Conservation (phyloP, 2,888 invertebrate species). For the Metalampra italica region DNA sequence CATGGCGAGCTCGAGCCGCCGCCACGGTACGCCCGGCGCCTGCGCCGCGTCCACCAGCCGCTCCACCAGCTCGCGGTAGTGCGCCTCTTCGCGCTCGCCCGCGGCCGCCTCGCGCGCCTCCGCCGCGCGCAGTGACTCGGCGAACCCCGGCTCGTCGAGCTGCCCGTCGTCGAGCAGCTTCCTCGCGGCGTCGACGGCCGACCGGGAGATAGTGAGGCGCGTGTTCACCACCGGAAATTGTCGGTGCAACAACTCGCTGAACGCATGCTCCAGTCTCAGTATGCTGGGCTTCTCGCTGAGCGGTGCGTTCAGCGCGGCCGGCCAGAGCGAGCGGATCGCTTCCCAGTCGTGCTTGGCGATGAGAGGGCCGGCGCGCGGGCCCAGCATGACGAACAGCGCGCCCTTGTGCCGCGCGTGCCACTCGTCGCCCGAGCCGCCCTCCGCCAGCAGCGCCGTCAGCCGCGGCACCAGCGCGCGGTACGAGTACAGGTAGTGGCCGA, state of each 20-base stretch:
- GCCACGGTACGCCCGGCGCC: slow-evolving; percentile 74
- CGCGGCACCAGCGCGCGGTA: slow-evolving; percentile 82
- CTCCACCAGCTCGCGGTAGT: slow-evolving; percentile 6
- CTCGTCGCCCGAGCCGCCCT: slow-evolving; percentile 66
- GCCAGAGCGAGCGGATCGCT: slow-evolving; percentile 85
- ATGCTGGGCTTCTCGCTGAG: slow-evolving; percentile 93
- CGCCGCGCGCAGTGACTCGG: background rate
- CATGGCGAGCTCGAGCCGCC: slow-evolving; percentile 86
- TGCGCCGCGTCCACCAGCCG: slow-evolving; percentile 4
- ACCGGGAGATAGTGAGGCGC: slow-evolving; percentile 72
- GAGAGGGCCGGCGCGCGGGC: slow-evolving; percentile 81
- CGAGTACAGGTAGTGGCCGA: slow-evolving; percentile 83
- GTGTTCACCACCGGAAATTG: slow-evolving; percentile 82
- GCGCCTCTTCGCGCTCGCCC: slow-evolving; percentile 2
- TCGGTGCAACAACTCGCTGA: slow-evolving; percentile 76
- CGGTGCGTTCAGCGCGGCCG: slow-evolving; percentile 85
- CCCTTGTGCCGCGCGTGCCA: slow-evolving; percentile 79
- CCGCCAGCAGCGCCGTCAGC: slow-evolving; percentile 78
- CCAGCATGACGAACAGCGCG: slow-evolving; percentile 85
- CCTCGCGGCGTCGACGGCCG: slow-evolving; percentile 68
- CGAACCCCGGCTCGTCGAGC: slow-evolving; percentile 37
- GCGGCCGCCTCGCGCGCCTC: slow-evolving; percentile 3
- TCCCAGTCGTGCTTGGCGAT: slow-evolving; percentile 88
- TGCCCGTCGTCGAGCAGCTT: slow-evolving; percentile 59
- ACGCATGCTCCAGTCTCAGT: slow-evolving; percentile 79